Evolutionary conservation across 2,888 invertebrate species (phyloP).

Genomic region (Salticus scenicus): DNA sequence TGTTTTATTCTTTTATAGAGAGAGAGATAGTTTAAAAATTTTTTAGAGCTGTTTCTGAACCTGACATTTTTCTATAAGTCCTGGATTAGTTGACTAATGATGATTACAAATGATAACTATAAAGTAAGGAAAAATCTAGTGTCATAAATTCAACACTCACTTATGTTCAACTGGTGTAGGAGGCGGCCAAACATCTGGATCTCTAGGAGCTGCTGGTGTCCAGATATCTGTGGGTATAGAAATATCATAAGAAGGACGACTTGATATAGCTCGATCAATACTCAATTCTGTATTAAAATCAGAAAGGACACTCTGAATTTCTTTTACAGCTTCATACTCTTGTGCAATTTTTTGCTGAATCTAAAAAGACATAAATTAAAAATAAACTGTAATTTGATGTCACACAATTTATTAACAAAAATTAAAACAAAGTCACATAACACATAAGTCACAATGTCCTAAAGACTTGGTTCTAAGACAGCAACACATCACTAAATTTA

Average conservation of each 20-base stretch:
- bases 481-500: too few relatives aligned
- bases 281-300: conserved; percentile 82
- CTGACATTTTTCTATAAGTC: too few relatives aligned
- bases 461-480: too few relatives aligned
- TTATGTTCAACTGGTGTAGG: conserved; percentile 87
- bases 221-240: conserved; percentile 82
- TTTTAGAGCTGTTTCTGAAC: too few relatives aligned
- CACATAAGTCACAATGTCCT: too few relatives aligned
- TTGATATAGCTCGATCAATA: conserved; percentile 63
- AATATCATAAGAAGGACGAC: conserved; percentile 76
- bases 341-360: conserved; percentile 90
- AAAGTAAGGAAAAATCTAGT: too few relatives aligned
- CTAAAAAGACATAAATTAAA: conserved; percentile 77
- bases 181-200: conserved; percentile 89
- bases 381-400: conserved; percentile 5
- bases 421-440: too few relatives aligned
- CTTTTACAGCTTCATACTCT: conserved; percentile 93
- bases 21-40: too few relatives aligned
- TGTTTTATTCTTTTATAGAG: too few relatives aligned
- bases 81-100: too few relatives aligned
- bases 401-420: not conserved
- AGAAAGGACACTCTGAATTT: conserved; percentile 84
- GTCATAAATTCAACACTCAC: conserved; percentile 75
- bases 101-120: too few relatives aligned
- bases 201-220: conserved; percentile 79